A percentile compares a stretch with the other conserved stretches of the same genome.
Conservation (phyloP, 2,113 vertebrate genomes). For the Epinephelus lanceolatus region DNA sequence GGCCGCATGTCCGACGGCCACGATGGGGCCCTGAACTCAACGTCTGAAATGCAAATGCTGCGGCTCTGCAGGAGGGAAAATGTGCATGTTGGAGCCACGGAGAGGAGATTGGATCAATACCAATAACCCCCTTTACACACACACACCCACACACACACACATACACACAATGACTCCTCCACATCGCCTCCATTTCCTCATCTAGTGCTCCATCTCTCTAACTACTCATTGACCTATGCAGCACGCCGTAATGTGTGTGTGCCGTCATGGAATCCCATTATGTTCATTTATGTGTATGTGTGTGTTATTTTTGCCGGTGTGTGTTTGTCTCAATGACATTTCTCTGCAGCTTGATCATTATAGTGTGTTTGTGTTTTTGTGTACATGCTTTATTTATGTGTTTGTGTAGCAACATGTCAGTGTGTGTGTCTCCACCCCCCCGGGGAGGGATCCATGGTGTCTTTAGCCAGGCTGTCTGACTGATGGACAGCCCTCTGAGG, state of each 20-base stretch:
- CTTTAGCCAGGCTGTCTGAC: slow-evolving; percentile 32
- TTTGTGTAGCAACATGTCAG: neutral
- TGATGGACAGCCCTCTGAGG: slow-evolving; percentile 48
- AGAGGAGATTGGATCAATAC: slow-evolving; percentile 19
- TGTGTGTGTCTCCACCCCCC: neutral
- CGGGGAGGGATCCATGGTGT: slow-evolving; percentile 7
- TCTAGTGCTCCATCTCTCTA: slow-evolving; percentile 17
- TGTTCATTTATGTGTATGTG: neutral
- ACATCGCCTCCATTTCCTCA: neutral
- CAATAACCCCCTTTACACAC: neutral
- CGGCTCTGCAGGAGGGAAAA: neutral
- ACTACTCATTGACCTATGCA: slow-evolving; percentile 16
- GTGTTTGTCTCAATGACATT: no score
- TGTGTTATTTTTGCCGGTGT: neutral
- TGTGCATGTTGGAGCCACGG: neutral
- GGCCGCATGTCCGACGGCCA: neutral
- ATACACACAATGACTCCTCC: neutral
- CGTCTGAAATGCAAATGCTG: slow-evolving; percentile 28
- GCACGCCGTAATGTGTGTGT: neutral
- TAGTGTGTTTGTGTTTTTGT: neutral
- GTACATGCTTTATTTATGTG: neutral
- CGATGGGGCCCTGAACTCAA: slow-evolving; percentile 30
- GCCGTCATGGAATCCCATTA: neutral
- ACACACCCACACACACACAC: slow-evolving; percentile 12
- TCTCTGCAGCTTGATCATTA: no score